These are phyloP conservation scores for Volucella bombylans DNA, from an alignment of 2,888 invertebrate genomes.

Conservation along the genomic window DNA sequence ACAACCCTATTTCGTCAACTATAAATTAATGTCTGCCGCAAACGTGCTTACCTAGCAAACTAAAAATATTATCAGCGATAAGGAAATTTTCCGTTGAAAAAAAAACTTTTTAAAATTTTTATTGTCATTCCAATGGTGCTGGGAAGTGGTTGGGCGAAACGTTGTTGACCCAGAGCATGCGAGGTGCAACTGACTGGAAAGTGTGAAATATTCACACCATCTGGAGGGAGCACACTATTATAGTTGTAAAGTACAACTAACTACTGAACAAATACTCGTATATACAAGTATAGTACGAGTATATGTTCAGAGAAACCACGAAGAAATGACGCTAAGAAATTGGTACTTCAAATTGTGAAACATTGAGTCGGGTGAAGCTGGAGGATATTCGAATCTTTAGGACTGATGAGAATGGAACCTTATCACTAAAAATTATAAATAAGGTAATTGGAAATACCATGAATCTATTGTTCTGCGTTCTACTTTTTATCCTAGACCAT, in stretches of 20 bases:
- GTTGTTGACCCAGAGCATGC: constrained; percentile 1
- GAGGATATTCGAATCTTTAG: neutral
- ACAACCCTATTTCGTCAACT: constrained; percentile 1
- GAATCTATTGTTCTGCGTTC: too few species aligned
- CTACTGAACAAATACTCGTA: neutral
- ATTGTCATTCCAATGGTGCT: neutral
- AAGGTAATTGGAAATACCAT: too few species aligned
- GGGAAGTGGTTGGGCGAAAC: neutral
- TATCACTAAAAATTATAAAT: too few species aligned
- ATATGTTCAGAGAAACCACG: too few species aligned
- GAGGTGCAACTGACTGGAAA: neutral
- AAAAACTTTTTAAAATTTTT: constrained; percentile 11
- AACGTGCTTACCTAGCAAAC: neutral
- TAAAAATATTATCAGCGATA: constrained; percentile 3
- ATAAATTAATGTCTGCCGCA: too few species aligned
- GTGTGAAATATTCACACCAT: constrained; percentile 21
- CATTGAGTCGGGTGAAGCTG: neutral
- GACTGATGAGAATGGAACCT: too few species aligned
- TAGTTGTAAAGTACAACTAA: constrained; percentile 18
- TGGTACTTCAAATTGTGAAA: neutral
- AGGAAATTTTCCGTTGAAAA: constrained; percentile 4
- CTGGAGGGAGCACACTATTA: neutral
- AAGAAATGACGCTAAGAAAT: neutral
- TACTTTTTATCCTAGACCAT: too few species aligned
- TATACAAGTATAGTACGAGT: too few species aligned